Base-by-base conservation (phyloP, 2,113 vertebrate genomes). In the Cromileptes altivelis region DNA sequence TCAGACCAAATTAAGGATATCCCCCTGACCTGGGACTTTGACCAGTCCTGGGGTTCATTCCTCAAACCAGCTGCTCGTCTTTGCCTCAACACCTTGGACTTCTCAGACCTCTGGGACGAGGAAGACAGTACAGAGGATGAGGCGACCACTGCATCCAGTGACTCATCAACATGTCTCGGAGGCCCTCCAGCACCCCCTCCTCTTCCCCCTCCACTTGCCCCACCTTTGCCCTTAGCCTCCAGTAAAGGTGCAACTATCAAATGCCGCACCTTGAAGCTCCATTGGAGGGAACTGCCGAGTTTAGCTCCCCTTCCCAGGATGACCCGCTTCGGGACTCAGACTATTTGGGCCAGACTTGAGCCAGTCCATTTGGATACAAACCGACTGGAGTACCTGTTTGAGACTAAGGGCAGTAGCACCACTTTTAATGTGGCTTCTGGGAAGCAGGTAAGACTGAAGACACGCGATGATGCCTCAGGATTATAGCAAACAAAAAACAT, bases 101-200 rank as follows among this genome's bases (percentile, higher is more conserved):
- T 96, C 80, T 94, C 95, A 0, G 96, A 96, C 74, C 91, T 96
- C n/a, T 95, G 95, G 93, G 96, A 96, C 42, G 96, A 96, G 18
- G 95, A 95, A 42, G 95, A 94, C 70, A 67, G 83, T 6, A 50
- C 50, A 11, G 94, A 94, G 37, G 92, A 94, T 6, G 91, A 94
- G 45, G 70, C 58, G 15, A 21, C 68, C 1, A 30, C 0, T n/a
- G 19, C 72, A 1, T 14, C 19, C 62, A 65, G 13, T 9, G 76
- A 75, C 40, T 68, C 65, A 0, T n/a, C 57, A n/a, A 27, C 47
- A 0, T 6, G 27, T 30, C 47, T 27, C 37, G 33, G 0, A 47
- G 30, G 0, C 17, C 86, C 89, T 45, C 88, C 88, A 0, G 37
- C 71, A 33, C 76, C 88, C 2, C 94, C 91, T 8, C 89, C 90